A percentile compares a stretch with the other conserved stretches of the same genome.
phyloP scores from a whole-genome alignment of 2,888 invertebrate species.

The Microctonus hyperodae region DNA sequence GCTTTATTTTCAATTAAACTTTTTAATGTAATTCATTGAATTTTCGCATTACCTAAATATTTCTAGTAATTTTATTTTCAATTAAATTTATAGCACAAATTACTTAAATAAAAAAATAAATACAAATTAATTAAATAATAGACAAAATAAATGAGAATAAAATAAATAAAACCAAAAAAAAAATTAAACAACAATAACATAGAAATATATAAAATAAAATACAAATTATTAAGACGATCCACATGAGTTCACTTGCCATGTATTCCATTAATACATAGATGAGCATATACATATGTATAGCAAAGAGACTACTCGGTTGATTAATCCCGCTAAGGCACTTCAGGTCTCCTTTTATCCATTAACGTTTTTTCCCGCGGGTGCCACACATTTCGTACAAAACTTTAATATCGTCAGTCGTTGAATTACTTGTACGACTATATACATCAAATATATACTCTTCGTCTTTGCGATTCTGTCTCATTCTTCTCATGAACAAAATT shows the following conservation, averaged over 20 bases:
- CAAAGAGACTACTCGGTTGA: slow-evolving; percentile 32
- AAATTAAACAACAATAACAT: no score
- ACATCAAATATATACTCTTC: not conserved
- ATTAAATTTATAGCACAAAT: no score
- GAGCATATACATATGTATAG: not conserved
- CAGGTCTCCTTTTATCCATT: slow-evolving; percentile 16
- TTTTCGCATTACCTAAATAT: no score
- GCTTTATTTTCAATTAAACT: not conserved
- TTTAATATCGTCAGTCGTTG: slow-evolving; percentile 38
- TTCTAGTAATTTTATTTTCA: no score
- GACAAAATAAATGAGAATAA: no score
- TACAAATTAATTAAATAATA: no score
- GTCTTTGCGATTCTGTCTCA: no score
- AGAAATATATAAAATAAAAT: not conserved
- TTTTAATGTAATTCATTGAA: not conserved
- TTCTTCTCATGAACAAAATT: slow-evolving; percentile 34
- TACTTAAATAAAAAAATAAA: no score
- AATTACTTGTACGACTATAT: slow-evolving; percentile 32
- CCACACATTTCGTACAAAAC: slow-evolving; percentile 30
- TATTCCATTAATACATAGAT: not conserved
- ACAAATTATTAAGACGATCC: not conserved
- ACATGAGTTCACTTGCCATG: not conserved
- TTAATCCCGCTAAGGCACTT: slow-evolving; percentile 32
- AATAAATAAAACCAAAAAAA: no score
- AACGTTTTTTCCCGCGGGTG: slow-evolving; percentile 17